Conservation (phyloP, 2,888 invertebrate genomes). For the Drosophila affinis region DNA sequence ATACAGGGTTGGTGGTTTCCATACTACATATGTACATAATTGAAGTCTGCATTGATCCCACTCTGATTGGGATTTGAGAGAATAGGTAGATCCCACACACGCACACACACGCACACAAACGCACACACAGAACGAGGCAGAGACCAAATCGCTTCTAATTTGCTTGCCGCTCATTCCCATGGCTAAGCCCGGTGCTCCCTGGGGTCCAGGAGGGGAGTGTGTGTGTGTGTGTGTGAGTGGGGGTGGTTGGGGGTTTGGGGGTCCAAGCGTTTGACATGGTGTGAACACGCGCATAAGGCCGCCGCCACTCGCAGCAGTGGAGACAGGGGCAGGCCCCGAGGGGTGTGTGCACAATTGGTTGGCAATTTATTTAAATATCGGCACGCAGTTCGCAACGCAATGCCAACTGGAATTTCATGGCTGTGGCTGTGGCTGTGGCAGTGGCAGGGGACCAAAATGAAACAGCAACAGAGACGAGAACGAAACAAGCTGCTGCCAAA, state of each 20-base stretch:
- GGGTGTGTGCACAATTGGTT: slow-evolving; percentile 69
- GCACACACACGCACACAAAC: slow-evolving; percentile 37
- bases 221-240: not conserved
- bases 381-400: slow-evolving; percentile 76
- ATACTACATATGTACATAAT: slow-evolving; percentile 6
- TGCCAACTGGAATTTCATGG: slow-evolving; percentile 77
- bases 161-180: slow-evolving; percentile 44
- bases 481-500: slow-evolving; percentile 65
- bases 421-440: slow-evolving; percentile 33
- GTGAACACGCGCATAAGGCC: slow-evolving; percentile 73
- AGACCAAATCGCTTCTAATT: slow-evolving; percentile 68
- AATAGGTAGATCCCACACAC: slow-evolving; percentile 54
- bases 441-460: slow-evolving; percentile 50
- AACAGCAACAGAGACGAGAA: slow-evolving; percentile 48
- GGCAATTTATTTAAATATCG: slow-evolving; percentile 79
- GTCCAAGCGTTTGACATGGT: slow-evolving; percentile 72
- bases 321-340: slow-evolving; percentile 8
- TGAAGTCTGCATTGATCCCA: slow-evolving; percentile 37
- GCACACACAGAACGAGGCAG: slow-evolving; percentile 28
- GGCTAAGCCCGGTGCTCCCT: slow-evolving; percentile 20
- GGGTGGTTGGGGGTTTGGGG: slow-evolving; percentile 4
- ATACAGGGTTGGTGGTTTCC: not conserved
- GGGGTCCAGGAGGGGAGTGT: slow-evolving; percentile 1
- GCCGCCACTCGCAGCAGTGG: slow-evolving; percentile 41
- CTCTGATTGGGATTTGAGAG: slow-evolving; percentile 41